Evolutionary conservation across 2,113 vertebrate species (phyloP).

Genomic region (Formicarius rufipectus): DNA sequence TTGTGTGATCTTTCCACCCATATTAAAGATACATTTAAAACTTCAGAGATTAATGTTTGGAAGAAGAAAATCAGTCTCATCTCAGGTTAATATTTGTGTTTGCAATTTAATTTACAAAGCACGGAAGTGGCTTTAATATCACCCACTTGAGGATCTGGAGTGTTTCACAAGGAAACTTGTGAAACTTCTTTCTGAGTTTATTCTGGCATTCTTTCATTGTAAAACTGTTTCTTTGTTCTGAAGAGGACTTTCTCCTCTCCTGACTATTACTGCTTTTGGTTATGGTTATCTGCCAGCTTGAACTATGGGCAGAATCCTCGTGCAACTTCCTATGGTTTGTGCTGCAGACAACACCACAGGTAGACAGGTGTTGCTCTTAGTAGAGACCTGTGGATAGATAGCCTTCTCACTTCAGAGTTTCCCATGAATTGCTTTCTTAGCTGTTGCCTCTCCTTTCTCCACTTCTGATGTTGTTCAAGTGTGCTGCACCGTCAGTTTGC

Average conservation of each 20-base stretch:
- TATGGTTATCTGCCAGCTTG: not conserved
- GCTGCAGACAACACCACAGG: not conserved
- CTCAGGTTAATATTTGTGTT: not conserved
- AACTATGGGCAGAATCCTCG: not conserved
- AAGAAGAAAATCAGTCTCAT: not conserved
- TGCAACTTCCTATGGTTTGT: not conserved
- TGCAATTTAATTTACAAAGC: not conserved
- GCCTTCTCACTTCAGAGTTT: not conserved
- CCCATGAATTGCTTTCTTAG: not conserved
- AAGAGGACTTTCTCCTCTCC: not conserved
- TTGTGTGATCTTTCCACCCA: not conserved
- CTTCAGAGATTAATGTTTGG: not conserved
- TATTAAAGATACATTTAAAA: not conserved
- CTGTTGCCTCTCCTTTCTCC: not conserved
- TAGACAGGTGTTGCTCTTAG: accelerated
- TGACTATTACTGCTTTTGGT: not conserved
- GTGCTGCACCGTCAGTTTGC: not conserved
- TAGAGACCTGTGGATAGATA: not conserved
- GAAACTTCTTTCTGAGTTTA: not conserved
- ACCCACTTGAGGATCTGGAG: not conserved
- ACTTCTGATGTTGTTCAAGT: not conserved
- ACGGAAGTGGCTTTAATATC: not conserved
- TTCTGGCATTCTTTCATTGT: not conserved
- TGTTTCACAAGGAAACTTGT: not conserved
- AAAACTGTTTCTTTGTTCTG: not conserved